Base-by-base conservation (phyloP, 2,113 vertebrate species). In the Xenopus borealis region DNA sequence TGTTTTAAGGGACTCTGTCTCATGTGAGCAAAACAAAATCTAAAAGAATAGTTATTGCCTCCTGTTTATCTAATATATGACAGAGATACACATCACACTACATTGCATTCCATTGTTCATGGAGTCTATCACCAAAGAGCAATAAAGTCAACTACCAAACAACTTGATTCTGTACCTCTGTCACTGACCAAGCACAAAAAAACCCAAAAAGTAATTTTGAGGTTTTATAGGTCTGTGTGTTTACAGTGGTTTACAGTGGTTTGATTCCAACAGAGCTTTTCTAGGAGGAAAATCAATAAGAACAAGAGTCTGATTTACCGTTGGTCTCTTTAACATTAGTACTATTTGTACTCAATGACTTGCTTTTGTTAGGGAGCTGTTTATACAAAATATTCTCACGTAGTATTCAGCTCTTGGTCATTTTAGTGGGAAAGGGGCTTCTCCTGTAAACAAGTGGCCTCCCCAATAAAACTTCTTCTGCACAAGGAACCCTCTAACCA, bases 51-150 rank as follows among this genome's bases (percentile, higher is more conserved):
- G 81, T 75, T 82, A 80, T 62, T 72, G 58, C 83, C 78, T 80
- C 66, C 76, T 81, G 84, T 87, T 86, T 83, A 79, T 83, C 83
- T 88, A 78, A 83, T 81, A 65, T 62, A 78, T 69, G 72, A 69
- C 12, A 69, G 81, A 82, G 81, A 78, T 75, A 47, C 73, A 55
- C 66, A 79, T 82, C 81, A 72, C 53, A 82, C 78, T 81, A 33
- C 59, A 79, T 80, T 83, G 75, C 63, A 80, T 79, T 80, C 75
- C 76, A 71, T 71, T 71, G 73, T 64, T 75, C 63, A 57, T 69
- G 81, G 79, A 78, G 75, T 33, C 67, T 72, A 64, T 72, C 1
- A 80, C 81, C 40, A 30, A 82, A 80, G 79, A 30, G 20, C 80
- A 84, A 85, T 78, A 80, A 82, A 83, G 76, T 63, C 78, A 79